Percentiles rank a stretch among this genome's conserved stretches.
Conservation (phyloP, 2,888 invertebrate species). For the Tanypteryx hageni region DNA sequence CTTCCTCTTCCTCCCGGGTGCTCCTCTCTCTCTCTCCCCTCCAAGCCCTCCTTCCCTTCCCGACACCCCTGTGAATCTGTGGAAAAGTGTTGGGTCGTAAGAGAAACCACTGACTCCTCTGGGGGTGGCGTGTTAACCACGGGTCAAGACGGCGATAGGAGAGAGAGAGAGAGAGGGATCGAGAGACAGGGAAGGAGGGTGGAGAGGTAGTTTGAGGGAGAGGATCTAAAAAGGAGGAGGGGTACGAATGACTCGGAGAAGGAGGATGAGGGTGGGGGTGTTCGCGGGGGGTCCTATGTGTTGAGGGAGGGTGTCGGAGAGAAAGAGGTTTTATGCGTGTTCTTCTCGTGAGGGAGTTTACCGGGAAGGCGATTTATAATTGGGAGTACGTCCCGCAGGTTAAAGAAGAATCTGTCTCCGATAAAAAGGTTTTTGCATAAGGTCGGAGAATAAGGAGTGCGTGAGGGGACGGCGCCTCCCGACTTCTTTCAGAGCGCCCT, state of each 20-base stretch:
- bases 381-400: constrained; percentile 67
- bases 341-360: constrained; percentile 45
- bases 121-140: constrained; percentile 62
- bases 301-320: constrained; percentile 71
- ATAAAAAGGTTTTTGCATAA: neutral
- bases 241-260: constrained; percentile 75
- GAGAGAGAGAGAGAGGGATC: constrained; percentile 65
- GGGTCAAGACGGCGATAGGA: constrained; percentile 50
- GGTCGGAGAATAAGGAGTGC: neutral
- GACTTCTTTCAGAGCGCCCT: too few species aligned
- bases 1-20: constrained; percentile 68
- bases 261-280: constrained; percentile 74
- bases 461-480: neutral
- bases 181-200: constrained; percentile 77
- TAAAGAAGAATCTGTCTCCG: neutral
- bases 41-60: constrained; percentile 67
- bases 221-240: constrained; percentile 70
- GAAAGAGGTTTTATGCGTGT: constrained; percentile 66
- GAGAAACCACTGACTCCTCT: constrained; percentile 62
- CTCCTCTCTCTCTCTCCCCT: constrained; percentile 72
- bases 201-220: constrained; percentile 31
- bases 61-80: constrained; percentile 57
- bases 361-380: constrained; percentile 38
- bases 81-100: constrained; percentile 61
- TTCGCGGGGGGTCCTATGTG: constrained; percentile 74